Base-by-base conservation (phyloP, 2,888 invertebrate species). In the Stenurella melanura region DNA sequence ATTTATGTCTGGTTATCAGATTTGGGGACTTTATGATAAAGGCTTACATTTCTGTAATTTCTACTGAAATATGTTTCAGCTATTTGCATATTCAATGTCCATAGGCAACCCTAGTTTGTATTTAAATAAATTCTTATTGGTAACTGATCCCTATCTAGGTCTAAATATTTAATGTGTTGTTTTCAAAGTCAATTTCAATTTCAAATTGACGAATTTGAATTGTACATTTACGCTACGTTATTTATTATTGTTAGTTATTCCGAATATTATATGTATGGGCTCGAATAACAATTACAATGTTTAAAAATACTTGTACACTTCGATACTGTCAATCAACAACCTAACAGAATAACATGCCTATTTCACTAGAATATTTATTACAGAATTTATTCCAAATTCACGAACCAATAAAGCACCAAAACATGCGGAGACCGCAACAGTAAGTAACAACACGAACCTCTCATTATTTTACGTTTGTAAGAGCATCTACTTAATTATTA, bases 111-210 rank as follows among this genome's bases (percentile, higher is more conserved):
- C n/a, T 19, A 11, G 19, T 17, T 18, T 67, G n/a, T 50, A 54
- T 21, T 42, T 67, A 54, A 67, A 42, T 67, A 67, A 18, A 42
- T 21, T 42, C 50, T 15, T 54, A 42, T 67, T 26, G 67, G 54
- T 67, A 67, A 67, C 19, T 67, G 67, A 54, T 58, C 17, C 15
- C 54, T 67, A 67, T 67, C 67, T 50, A 54, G 67, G 50, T 67
- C 42, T 54, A 54, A 50, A 26, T 54, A 54, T 67, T 38, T 42
- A 64, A 64, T 30, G 64, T 12, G 64, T 67, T 67, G 67, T 67
- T 66, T 66, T 50, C 67, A 18, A 17, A 64, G 50, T 19, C 50
- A 0, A 67, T 67, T 67, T 21, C 42, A 67, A 50, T 67, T 67
- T 67, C n/a, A 67, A 67, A 67, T 67, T 54, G 6, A 58, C 18